Conservation (phyloP, 2,797 vertebrate genomes). For the Cottoperca gobio region DNA sequence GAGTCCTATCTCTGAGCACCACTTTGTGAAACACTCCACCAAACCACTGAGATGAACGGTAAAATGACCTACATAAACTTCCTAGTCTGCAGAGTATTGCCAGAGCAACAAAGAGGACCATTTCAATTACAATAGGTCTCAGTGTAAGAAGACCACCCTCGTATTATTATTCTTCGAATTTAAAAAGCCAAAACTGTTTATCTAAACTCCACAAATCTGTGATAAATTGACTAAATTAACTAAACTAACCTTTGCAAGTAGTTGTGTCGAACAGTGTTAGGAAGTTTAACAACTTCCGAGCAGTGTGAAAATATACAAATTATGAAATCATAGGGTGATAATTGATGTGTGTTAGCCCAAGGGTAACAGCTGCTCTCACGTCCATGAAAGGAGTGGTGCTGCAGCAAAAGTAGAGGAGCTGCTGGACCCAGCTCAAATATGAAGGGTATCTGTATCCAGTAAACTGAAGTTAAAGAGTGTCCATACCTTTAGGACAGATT, state of each 20-base stretch:
- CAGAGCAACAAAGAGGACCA: background rate
- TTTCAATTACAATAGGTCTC: background rate
- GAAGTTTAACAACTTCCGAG: background rate
- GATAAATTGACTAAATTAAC: background rate
- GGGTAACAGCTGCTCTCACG: conserved; percentile 4
- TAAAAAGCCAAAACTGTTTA: background rate
- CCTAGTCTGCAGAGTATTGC: background rate
- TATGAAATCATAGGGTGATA: fast-evolving
- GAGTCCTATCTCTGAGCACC: background rate
- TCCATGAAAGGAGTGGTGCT: conserved; percentile 50
- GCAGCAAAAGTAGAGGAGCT: background rate
- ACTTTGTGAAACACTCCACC: background rate
- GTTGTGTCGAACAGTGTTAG: background rate
- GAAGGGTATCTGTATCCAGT: background rate
- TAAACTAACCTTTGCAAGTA: background rate
- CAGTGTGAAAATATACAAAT: background rate
- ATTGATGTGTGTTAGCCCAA: background rate
- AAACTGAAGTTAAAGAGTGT: conserved; percentile 31
- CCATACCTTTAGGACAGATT: background rate
- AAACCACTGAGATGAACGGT: conserved; percentile 5
- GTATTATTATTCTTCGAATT: background rate
- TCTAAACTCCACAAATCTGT: background rate
- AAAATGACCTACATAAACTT: conserved; percentile 57
- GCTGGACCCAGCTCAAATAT: conserved; percentile 31
- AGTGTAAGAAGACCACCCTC: conserved; percentile 11